A percentile compares a stretch with the other conserved stretches of the same genome.
phyloP scores from a whole-genome alignment of 2,113 vertebrate species.

The Perccottus glenii region DNA sequence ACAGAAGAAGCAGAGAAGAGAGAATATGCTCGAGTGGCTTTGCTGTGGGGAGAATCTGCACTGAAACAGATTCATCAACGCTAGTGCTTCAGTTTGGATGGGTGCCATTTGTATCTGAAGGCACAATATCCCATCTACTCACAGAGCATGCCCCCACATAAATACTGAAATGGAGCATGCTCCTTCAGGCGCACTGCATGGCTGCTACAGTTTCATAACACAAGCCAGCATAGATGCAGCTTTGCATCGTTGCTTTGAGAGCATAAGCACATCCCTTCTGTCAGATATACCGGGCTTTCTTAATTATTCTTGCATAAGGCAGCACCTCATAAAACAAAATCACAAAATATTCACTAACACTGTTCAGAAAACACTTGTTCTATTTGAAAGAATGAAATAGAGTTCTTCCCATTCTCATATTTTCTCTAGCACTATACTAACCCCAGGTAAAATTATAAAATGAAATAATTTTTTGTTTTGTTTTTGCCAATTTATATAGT shows the following conservation, averaged over 20 bases:
- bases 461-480: no score
- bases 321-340: no score
- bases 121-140: conserved; percentile 40
- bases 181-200: conserved; percentile 37
- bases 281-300: no score
- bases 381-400: no score
- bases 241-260: neutral
- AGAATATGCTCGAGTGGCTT: conserved; percentile 31
- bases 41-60: conserved; percentile 60
- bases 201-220: conserved; percentile 37
- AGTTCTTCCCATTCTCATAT: no score
- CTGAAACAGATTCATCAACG: conserved; percentile 58
- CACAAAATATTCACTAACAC: no score
- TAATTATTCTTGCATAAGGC: neutral
- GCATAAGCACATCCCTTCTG: neutral
- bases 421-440: no score
- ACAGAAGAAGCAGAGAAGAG: neutral
- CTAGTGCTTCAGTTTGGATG: conserved; percentile 42
- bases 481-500: conserved; percentile 27
- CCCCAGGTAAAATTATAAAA: no score
- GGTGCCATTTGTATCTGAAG: conserved; percentile 59
- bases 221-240: conserved; percentile 6
- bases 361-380: no score
- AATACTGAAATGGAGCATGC: conserved; percentile 47
- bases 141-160: conserved; percentile 29